phyloP scores from a whole-genome alignment of 2,888 invertebrate genomes.

The Copidosoma aretas region DNA sequence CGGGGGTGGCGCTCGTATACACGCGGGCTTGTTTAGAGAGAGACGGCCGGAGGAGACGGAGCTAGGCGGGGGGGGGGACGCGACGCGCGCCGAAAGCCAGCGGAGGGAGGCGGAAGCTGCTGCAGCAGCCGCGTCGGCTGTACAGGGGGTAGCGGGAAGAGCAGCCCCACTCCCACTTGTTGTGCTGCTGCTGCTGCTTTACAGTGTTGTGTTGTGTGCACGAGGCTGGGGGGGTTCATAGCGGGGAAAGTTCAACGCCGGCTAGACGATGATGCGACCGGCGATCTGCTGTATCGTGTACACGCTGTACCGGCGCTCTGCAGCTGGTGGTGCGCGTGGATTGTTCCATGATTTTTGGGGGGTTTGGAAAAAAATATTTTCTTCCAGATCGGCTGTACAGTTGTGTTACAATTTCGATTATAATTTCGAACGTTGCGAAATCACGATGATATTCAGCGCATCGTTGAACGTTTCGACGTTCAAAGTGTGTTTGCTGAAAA shows the following conservation, averaged over 20 bases:
- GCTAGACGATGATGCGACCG: constrained; percentile 60
- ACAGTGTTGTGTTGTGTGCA: constrained; percentile 61
- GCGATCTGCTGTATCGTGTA: neutral
- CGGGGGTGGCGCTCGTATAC: constrained; percentile 14
- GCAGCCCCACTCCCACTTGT: constrained; percentile 60
- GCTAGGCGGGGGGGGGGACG: constrained; percentile 34
- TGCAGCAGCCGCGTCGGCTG: constrained; percentile 53
- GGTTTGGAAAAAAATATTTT: no score
- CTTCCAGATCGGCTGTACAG: no score
- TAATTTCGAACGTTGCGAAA: no score
- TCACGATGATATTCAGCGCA: no score
- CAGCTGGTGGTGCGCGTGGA: no score
- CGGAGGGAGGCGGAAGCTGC: constrained; percentile 42
- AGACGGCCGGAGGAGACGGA: constrained; percentile 42
- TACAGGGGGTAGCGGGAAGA: constrained; percentile 57
- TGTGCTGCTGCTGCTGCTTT: constrained; percentile 51
- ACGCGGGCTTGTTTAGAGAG: constrained; percentile 53
- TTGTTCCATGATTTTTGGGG: no score
- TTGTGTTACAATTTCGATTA: no score
- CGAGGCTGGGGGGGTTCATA: constrained; percentile 32
- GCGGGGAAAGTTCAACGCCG: constrained; percentile 62
- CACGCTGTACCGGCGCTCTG: constrained; percentile 41
- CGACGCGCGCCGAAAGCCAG: constrained; percentile 16
- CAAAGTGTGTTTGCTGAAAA: no score
- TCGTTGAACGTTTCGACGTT: no score